Evolutionary conservation across 2,113 vertebrate species (phyloP).

Genomic region (Verasper variegatus): DNA sequence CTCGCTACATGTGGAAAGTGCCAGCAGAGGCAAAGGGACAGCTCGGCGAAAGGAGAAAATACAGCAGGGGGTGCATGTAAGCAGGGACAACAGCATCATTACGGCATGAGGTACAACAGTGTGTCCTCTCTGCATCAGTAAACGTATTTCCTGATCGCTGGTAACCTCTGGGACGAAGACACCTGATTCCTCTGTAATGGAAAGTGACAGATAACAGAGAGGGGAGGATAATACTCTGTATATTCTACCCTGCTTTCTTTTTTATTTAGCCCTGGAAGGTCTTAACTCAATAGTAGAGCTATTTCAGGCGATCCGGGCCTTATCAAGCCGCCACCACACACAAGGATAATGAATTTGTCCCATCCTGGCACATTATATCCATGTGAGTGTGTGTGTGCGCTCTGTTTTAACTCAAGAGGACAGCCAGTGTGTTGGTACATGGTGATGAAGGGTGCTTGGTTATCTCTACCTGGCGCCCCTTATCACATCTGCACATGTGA

Average conservation of each 20-base stretch:
- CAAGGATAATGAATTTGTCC: slow-evolving; percentile 71
- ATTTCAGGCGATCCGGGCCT: slow-evolving; percentile 67
- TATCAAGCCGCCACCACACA: slow-evolving; percentile 64
- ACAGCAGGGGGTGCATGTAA: slow-evolving; percentile 32
- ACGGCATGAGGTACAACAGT: slow-evolving; percentile 14
- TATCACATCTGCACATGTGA: slow-evolving; percentile 77
- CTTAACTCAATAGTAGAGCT: slow-evolving; percentile 59
- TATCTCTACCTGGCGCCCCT: slow-evolving; percentile 69
- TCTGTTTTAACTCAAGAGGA: slow-evolving; percentile 65
- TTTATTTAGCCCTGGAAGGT: slow-evolving; percentile 39
- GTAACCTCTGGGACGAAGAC: slow-evolving; percentile 46
- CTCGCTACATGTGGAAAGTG: slow-evolving; percentile 25
- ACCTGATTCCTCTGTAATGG: slow-evolving; percentile 49
- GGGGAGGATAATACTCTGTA: slow-evolving; percentile 49
- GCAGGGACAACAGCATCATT: slow-evolving; percentile 39
- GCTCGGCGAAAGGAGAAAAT: slow-evolving; percentile 9
- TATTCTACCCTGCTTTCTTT: slow-evolving; percentile 33
- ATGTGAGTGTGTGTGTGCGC: slow-evolving; percentile 31
- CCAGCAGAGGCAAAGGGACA: slow-evolving; percentile 19
- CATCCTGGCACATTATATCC: slow-evolving; percentile 55
- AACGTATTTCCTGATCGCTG: slow-evolving; percentile 53
- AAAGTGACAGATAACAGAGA: slow-evolving; percentile 62
- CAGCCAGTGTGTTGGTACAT: slow-evolving; percentile 56
- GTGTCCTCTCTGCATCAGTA: slow-evolving; percentile 37
- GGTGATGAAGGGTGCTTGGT: slow-evolving; percentile 69